phyloP scores from a whole-genome alignment of 2,888 invertebrate species.

The Nephrocerus scutellatus region DNA sequence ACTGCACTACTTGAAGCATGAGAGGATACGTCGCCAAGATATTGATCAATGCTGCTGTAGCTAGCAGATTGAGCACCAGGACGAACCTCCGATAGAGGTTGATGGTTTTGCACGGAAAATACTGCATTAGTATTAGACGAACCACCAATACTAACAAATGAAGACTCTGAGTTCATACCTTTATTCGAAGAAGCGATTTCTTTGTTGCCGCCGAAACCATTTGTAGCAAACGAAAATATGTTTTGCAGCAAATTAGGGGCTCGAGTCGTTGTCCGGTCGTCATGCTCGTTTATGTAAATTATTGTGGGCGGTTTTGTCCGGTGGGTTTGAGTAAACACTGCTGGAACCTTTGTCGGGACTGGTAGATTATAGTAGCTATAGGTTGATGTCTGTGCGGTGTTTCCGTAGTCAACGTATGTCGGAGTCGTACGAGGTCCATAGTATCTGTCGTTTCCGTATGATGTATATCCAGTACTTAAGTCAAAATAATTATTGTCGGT shows the following conservation, averaged over 20 bases:
- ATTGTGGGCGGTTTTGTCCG: constrained; percentile 43
- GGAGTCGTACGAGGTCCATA: constrained; percentile 20
- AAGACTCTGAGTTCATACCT: no score
- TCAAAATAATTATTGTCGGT: constrained; percentile 19
- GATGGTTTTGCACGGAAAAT: no score
- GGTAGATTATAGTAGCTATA: constrained; percentile 25
- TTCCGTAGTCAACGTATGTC: constrained; percentile 25
- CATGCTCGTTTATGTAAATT: constrained; percentile 40
- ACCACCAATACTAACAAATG: no score
- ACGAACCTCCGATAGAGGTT: no score
- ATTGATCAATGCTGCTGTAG: no score
- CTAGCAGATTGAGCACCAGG: no score
- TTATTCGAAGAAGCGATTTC: no score
- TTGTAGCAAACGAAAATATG: constrained; percentile 34
- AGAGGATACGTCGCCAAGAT: no score
- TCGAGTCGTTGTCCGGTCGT: constrained; percentile 32
- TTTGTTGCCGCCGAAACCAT: constrained; percentile 22
- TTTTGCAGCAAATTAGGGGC: constrained; percentile 39
- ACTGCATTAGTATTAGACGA: no score
- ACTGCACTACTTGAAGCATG: constrained; percentile 37
- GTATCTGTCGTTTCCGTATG: constrained; percentile 30
- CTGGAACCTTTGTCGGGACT: constrained; percentile 17
- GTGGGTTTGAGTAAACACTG: constrained; percentile 17
- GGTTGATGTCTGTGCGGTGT: constrained; percentile 19
- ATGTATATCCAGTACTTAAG: constrained; percentile 31